These are phyloP conservation scores for Drosophila melanica DNA, from an alignment of 1,140 invertebrate genomes.

Conservation along the genomic window DNA sequence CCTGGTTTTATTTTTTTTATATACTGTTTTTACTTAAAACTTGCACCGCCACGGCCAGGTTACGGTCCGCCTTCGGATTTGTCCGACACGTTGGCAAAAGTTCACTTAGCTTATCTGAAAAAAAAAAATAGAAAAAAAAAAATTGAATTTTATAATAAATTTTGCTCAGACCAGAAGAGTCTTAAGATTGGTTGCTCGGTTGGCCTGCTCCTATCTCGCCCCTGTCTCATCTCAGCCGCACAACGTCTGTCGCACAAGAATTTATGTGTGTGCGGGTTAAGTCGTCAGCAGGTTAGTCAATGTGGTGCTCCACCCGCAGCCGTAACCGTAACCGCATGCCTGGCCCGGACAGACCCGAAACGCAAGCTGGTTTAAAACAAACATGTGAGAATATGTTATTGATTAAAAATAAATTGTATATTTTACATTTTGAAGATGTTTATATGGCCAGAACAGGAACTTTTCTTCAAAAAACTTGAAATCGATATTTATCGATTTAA, in stretches of 20 bases:
- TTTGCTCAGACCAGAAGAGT: constrained; percentile 50
- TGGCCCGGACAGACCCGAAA: not conserved
- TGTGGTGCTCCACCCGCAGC: constrained; percentile 11
- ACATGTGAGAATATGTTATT: not conserved
- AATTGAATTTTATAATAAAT: constrained; percentile 82
- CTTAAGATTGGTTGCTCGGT: constrained; percentile 30
- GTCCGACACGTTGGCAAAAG: constrained; percentile 44
- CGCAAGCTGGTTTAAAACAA: constrained; percentile 11
- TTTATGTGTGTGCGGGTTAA: constrained; percentile 64
- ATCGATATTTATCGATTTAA: too few relatives aligned
- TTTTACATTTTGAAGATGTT: constrained; percentile 4
- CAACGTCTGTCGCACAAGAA: constrained; percentile 40
- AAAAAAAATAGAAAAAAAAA: constrained; percentile 38
- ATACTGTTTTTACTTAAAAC: constrained; percentile 23
- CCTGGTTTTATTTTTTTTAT: constrained; percentile 51
- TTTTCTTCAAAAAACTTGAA: too few relatives aligned
- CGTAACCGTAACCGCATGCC: not conserved
- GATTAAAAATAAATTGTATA: constrained; percentile 25
- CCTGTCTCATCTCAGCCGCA: constrained; percentile 3
- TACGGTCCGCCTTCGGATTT: constrained; percentile 28
- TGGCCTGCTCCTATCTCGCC: constrained; percentile 22
- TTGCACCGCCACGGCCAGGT: constrained; percentile 12
- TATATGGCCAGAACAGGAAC: too few relatives aligned
- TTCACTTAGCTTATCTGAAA: constrained; percentile 25
- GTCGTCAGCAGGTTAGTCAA: constrained; percentile 55